phyloP scores from a whole-genome alignment of 2,113 vertebrate species.

The Fregetta grallaria region DNA sequence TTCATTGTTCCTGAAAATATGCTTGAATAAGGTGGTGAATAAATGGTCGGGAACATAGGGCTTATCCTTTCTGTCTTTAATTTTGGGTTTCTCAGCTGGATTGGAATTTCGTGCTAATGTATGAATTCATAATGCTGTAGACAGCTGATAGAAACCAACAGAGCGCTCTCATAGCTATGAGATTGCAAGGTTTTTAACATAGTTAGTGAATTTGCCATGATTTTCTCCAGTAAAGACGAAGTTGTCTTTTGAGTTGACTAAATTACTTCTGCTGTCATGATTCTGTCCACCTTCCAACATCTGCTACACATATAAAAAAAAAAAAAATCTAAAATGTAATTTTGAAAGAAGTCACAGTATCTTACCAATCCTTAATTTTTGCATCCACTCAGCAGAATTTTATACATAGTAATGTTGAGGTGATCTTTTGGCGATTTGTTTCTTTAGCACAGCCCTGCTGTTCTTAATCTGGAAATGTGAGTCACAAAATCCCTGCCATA shows the following conservation, averaged over 20 bases:
- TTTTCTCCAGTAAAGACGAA: neutral
- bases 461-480: neutral
- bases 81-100: neutral
- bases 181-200: neutral
- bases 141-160: neutral
- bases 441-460: constrained; percentile 1
- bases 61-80: neutral
- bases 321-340: neutral
- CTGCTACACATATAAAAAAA: neutral
- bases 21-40: neutral
- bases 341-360: neutral
- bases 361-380: neutral
- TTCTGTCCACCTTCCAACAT: neutral
- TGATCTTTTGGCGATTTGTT: constrained; percentile 10
- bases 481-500: neutral
- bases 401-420: neutral
- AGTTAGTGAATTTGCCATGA: neutral
- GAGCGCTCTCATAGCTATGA: fast-evolving
- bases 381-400: neutral
- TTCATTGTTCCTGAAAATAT: neutral
- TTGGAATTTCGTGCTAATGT: neutral
- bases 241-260: neutral
- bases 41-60: neutral
- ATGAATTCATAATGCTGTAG: neutral
- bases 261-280: neutral